Evolutionary conservation across 1,140 invertebrate species (phyloP).

Genomic region (Xylocopa sonorina): DNA sequence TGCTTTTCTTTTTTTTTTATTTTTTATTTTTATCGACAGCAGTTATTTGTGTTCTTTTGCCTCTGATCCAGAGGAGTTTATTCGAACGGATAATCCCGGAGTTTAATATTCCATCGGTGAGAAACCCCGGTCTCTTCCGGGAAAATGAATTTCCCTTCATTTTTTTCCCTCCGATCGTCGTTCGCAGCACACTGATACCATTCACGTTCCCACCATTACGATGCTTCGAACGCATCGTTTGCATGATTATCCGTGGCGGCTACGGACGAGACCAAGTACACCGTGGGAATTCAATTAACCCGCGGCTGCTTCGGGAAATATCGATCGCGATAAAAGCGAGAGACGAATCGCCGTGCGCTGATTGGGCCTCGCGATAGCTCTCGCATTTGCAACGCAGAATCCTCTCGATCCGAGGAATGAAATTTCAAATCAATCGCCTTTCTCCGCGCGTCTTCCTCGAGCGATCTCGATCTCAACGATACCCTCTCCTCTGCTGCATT

Average conservation of each 20-base stretch:
- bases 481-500: too few species aligned
- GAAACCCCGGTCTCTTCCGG: neutral
- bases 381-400: too few species aligned
- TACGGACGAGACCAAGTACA: neutral
- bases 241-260: neutral
- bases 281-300: conserved; percentile 21
- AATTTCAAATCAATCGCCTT: too few species aligned
- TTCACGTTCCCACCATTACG: neutral
- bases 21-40: neutral
- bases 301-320: neutral
- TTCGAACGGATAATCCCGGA: neutral
- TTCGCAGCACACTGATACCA: neutral
- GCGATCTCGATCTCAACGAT: too few species aligned
- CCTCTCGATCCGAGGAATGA: too few species aligned
- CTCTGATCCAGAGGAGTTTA: too few species aligned
- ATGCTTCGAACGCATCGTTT: neutral
- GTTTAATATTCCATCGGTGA: neutral
- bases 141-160: neutral
- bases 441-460: too few species aligned
- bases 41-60: too few species aligned
- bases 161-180: accelerated
- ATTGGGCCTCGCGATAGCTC: neutral
- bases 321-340: neutral
- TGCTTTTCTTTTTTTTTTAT: neutral
- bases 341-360: neutral